Evolutionary conservation across 2,113 vertebrate species (phyloP), one percentile per base, ranked within the genome.

Genomic region (Calyptomena viridis): DNA sequence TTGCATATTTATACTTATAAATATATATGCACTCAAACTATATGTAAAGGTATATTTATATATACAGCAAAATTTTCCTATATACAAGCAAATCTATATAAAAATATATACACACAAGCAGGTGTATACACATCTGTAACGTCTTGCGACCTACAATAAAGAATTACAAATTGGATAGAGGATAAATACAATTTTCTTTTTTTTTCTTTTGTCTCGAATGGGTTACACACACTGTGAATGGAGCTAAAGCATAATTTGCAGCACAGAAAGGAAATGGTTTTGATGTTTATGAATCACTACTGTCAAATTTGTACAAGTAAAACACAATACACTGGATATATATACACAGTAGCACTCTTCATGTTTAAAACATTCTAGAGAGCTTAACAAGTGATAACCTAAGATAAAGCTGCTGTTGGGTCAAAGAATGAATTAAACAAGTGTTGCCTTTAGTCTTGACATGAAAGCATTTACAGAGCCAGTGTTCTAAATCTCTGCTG

Each of bases 341-440:
- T 90, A 94, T 77, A 94, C 78, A 91, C 88, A 96, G 89, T 47
- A 73, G 10, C 63, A 59, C 53, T 73, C 55, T 92, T 97, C 95
- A 97, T 96, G 93, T 97, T 97, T 97, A 97, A 97, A 97, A 97
- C 92, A 97, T 97, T 94, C 66, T 75, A 49, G 81, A 80, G 87
- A 90, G 90, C 92, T 96, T 96, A 97, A 94, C 95, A 97, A 97
- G 81, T 90, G 96, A 96, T 97, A 97, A 96, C 96, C 92, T 95
- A 86, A 97, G 97, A 97, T 97, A 97, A 97, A 95, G 84, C 81
- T 91, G 90, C 84, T 74, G 73, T 84, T 96, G 94, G 96, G 97
- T 97, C 96, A 97, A 96, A 96, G 93, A 86, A 96, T 96, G 95
- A 96, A 97, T 97, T 97, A 96, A 97, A 96, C 93, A 97, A 96